phyloP scores from a whole-genome alignment of 2,113 vertebrate species.

The Thamnophis sirtalis region DNA sequence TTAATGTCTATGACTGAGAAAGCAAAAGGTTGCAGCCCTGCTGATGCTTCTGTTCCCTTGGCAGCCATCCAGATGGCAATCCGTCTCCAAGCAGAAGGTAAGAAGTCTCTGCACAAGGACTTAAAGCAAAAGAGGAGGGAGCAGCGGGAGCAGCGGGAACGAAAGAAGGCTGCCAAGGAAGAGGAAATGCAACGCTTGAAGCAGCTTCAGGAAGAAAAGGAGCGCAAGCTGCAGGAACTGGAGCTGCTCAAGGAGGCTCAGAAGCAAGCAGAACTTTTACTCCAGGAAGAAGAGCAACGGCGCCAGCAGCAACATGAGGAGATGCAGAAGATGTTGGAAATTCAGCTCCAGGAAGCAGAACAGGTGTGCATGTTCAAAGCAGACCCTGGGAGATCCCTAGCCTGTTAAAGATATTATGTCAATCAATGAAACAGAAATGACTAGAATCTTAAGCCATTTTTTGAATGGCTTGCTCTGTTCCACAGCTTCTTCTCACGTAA shows the following conservation, averaged over 20 bases:
- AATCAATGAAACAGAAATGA: neutral
- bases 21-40: neutral
- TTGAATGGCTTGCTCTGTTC: too few relatives aligned
- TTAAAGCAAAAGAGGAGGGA: constrained; percentile 87
- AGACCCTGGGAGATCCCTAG: rapidly evolving
- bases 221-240: constrained; percentile 86
- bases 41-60: neutral
- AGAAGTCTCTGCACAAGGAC: constrained; percentile 89
- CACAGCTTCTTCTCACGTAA: neutral
- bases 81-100: constrained; percentile 83
- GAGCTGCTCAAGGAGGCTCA: constrained; percentile 91
- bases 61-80: constrained; percentile 91
- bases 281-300: constrained; percentile 85
- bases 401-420: neutral
- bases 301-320: constrained; percentile 85
- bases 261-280: constrained; percentile 79
- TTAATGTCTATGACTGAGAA: neutral
- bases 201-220: constrained; percentile 90
- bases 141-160: constrained; percentile 84
- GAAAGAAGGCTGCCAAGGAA: constrained; percentile 78
- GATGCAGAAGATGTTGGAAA: constrained; percentile 83
- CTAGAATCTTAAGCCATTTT: neutral
- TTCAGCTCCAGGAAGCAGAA: constrained; percentile 86
- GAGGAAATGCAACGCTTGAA: constrained; percentile 84
- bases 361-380: constrained; percentile 65